phyloP scores from a whole-genome alignment of 1,140 invertebrate species.

The Megalonaias nervosa region DNA sequence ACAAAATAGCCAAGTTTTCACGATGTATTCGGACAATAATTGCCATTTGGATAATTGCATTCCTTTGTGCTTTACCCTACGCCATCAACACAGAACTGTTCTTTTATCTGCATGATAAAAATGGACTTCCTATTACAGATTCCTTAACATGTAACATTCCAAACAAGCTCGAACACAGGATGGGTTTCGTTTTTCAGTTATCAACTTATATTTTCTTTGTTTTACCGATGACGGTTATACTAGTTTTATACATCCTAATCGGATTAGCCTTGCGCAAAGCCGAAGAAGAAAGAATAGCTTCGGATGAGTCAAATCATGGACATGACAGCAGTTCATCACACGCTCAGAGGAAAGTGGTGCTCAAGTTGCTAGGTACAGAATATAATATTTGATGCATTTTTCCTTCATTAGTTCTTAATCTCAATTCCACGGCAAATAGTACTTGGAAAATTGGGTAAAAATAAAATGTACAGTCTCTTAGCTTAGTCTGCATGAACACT shows the following conservation, averaged over 20 bases:
- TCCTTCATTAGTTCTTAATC: neutral
- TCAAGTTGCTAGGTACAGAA: constrained; percentile 41
- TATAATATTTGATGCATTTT: neutral
- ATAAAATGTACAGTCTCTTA: neutral
- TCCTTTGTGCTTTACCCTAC: constrained; percentile 83
- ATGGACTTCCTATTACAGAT: constrained; percentile 46
- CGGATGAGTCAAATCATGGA: constrained; percentile 43
- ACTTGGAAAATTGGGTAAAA: neutral
- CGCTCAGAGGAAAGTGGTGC: constrained; percentile 32
- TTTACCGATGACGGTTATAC: constrained; percentile 70
- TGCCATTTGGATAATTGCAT: constrained; percentile 83
- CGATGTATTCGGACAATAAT: constrained; percentile 87
- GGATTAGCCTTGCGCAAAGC: constrained; percentile 67
- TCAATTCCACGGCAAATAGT: neutral
- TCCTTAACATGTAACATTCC: constrained; percentile 67
- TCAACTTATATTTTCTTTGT: constrained; percentile 72
- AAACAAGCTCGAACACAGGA: constrained; percentile 48
- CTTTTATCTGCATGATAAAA: constrained; percentile 51
- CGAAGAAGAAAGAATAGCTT: constrained; percentile 35
- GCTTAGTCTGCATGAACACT: neutral
- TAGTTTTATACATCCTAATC: constrained; percentile 70
- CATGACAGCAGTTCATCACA: constrained; percentile 18
- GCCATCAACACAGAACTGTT: constrained; percentile 62
- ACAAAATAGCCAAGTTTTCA: constrained; percentile 87
- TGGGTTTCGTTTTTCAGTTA: constrained; percentile 65